A percentile compares a stretch with the other conserved stretches of the same genome.
Evolutionary conservation across 1,140 invertebrate genomes (phyloP).

Genomic region (Polyergus mexicanus): DNA sequence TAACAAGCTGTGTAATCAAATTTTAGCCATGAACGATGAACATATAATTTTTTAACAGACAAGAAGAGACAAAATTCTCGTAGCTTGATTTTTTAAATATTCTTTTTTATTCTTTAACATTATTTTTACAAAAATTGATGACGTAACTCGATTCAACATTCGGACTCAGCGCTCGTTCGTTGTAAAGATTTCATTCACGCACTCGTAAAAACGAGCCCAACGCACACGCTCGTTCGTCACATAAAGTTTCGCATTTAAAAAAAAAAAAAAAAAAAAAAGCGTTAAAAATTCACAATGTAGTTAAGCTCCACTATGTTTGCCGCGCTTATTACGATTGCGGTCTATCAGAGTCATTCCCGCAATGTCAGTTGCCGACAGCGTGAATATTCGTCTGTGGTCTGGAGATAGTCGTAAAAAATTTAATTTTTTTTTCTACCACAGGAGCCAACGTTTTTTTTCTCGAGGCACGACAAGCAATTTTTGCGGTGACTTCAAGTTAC

Average conservation of each 20-base stretch:
- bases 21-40: neutral
- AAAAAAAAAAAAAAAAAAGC: neutral
- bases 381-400: slow-evolving; percentile 34
- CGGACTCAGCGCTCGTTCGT: neutral
- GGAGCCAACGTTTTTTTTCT: neutral
- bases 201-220: neutral
- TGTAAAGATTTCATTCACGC: slow-evolving; percentile 5
- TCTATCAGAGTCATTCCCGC: slow-evolving; percentile 40
- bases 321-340: slow-evolving; percentile 67
- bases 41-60: neutral
- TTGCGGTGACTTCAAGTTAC: slow-evolving; percentile 34
- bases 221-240: neutral
- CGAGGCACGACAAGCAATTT: slow-evolving; percentile 50
- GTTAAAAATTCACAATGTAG: slow-evolving; percentile 59
- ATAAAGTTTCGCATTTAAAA: neutral
- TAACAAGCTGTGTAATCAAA: slow-evolving; percentile 7
- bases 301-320: slow-evolving; percentile 32
- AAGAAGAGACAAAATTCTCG: neutral
- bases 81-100: neutral
- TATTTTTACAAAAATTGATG: neutral
- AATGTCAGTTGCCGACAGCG: slow-evolving; percentile 45
- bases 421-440: slow-evolving; percentile 53
- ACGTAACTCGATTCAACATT: neutral
- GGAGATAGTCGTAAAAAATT: slow-evolving; percentile 67
- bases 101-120: neutral